Base-by-base conservation (phyloP, 2,113 vertebrate species). In the Saguinus midas region DNA sequence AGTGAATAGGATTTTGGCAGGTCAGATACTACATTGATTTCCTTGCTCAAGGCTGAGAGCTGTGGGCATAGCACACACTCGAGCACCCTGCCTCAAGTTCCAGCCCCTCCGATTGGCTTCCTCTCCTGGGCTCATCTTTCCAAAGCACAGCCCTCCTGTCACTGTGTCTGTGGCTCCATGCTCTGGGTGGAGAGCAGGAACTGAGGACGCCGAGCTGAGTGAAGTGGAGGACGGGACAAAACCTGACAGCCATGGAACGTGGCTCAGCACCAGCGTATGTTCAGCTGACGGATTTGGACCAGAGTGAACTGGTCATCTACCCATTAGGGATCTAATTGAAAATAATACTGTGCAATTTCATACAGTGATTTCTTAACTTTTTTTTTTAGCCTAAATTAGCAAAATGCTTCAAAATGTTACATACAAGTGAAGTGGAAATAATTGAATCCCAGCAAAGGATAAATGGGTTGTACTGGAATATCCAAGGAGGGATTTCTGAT, bases 161-260 rank as follows among this genome's bases (percentile, higher is more conserved):
- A 5, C 61, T 2, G 12, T 64, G 61, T 8, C 32, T 13, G 73
- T 43, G 29, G 66, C 73, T 72, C 50, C 48, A 1, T 27, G 58
- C 16, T 45, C 20, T 7, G 10, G 5, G 20, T 11, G 0, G 18
- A 14, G 76, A 29, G 52, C 37, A 0, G 48, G 78, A 17, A 14
- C 21, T 4, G 0, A n/a, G 55, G 79, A 27, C 17, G 0, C 20
- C 0, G 2, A 6, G 78, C 21, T 0, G 2, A 2, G 21, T 2
- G 52, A n/a, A 0, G 1, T 1, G 3, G 18, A 58, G 48, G 25
- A 9, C 3, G 61, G 72, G 75, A 17, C 32, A 5, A 27, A 5
- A 4, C 2, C 1, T 52, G 5, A 1, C 25, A 10, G n/a, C 48
- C 25, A 3, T 27, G 0, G 0, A 35, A 6, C 1, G 0, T 8